Evolutionary conservation across 2,797 vertebrate species (phyloP), one percentile per base, ranked within the genome.

Genomic region (Myotis daubentonii): DNA sequence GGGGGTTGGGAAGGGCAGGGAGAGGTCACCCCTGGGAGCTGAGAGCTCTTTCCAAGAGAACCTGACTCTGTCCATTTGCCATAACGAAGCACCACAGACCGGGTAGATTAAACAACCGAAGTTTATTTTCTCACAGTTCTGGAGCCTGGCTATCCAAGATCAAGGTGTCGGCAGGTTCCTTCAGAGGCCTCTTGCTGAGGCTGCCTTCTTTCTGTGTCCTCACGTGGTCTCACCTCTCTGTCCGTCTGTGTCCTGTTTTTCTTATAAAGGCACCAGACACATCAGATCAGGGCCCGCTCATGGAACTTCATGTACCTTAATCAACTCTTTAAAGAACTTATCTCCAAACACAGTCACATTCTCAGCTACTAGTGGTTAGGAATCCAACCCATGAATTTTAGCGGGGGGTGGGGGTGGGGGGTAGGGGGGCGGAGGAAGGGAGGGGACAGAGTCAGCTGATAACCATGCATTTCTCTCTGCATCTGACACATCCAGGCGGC

Each of bases 381-480:
- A 33, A n/a, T 38, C 41, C 30, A 60, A 10, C 41, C 30, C 25
- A 2, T 6, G 30, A 23, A 47, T 72, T 68, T 91, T 36, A 1
- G 44, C 2, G 9, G 41, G 2, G 41, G 41, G 0, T 8, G 44
- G 44, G 44, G 41, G 41, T 0, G 41, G 41, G 44, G 44, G 44
- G 44, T 2, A 0, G 9, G 36, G 10, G 55, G 15, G 3, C 4
- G 2, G n/a, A 38, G 38, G 44, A 44, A 11, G n/a, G 38, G 11
- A 38, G 15, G 22, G 25, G 6, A 25, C 57, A 8, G 16, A 60
- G 1, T 80, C 20, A 66, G 49, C 9, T 71, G 15, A 8, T 30
- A 38, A 33, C 30, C 8, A 3, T 30, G 44, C n/a, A 60, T 91
- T 62, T 44, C 93, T 89, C 75, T 68, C 79, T 68, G 38, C 33